phyloP scores from a whole-genome alignment of 2,113 vertebrate genomes.

The Potamarius usumacintae region DNA sequence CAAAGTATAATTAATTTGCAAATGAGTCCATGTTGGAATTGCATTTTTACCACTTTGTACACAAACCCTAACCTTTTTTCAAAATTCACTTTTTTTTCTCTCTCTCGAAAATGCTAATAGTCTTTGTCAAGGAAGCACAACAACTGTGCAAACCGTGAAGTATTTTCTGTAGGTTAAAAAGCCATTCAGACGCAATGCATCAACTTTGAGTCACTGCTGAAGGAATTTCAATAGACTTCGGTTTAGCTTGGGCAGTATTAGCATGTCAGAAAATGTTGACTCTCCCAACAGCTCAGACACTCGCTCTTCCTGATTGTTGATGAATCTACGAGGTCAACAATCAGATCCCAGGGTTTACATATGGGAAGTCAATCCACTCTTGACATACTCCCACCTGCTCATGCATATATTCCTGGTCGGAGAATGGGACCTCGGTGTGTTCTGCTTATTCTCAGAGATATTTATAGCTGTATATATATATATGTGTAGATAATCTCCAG shows the following conservation, averaged over 20 bases:
- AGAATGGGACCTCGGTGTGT: not conserved
- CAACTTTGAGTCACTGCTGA: constrained; percentile 28
- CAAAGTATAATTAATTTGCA: not conserved
- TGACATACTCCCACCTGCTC: constrained; percentile 31
- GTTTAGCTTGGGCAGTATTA: constrained; percentile 50
- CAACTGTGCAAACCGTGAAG: not conserved
- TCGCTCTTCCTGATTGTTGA: constrained; percentile 41
- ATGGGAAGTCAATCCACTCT: constrained; percentile 52
- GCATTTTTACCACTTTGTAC: not conserved
- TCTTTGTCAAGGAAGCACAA: not conserved
- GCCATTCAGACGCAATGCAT: constrained; percentile 19
- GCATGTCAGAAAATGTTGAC: constrained; percentile 60
- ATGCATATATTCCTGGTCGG: constrained; percentile 15
- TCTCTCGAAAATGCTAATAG: not conserved
- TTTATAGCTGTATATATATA: not conserved
- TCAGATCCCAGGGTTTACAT: constrained; percentile 53
- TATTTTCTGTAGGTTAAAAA: constrained; percentile 11
- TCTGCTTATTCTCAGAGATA: not conserved
- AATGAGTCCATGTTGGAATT: no score
- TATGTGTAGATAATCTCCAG: not conserved
- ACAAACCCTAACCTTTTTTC: not conserved
- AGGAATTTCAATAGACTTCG: constrained; percentile 48
- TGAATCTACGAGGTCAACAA: constrained; percentile 52
- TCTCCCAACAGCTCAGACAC: constrained; percentile 53
- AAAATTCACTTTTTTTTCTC: not conserved